phyloP scores from a whole-genome alignment of 2,888 invertebrate species.

The Megalurothrips usitatus region DNA sequence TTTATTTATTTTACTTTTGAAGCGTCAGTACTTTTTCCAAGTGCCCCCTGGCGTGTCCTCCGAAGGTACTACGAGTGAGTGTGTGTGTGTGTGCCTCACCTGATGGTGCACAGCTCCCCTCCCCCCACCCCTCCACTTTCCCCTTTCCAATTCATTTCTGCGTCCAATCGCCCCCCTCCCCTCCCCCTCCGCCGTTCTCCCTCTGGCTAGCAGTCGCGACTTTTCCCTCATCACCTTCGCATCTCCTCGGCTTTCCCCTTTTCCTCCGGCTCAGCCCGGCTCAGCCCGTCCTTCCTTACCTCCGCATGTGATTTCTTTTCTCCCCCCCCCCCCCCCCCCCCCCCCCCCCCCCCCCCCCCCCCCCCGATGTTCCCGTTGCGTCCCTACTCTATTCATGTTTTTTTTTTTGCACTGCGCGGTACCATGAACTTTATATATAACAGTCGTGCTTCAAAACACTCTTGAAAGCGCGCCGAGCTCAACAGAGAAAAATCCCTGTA shows the following conservation, averaged over 20 bases:
- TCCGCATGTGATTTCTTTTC: neutral
- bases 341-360: neutral
- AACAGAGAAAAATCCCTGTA: too few species aligned
- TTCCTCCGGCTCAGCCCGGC: neutral
- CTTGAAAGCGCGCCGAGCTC: neutral
- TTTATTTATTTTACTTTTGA: too few species aligned
- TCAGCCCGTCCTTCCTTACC: neutral
- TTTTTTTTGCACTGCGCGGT: neutral
- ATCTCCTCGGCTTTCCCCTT: too few species aligned
- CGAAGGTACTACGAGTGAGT: too few species aligned
- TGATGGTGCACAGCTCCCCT: neutral
- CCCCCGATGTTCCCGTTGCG: too few species aligned
- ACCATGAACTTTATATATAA: too few species aligned
- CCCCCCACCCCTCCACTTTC: neutral
- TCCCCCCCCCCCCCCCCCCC: neutral
- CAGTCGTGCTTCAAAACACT: neutral
- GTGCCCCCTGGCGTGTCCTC: too few species aligned
- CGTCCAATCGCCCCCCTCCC: neutral
- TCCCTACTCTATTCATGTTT: neutral
- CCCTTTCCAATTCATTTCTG: slow-evolving; percentile 13
- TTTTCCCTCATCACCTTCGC: neutral
- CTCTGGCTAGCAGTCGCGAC: neutral
- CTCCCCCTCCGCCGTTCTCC: neutral
- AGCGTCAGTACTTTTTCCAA: too few species aligned
- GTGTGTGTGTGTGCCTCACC: too few species aligned